Conservation (phyloP, 2,888 invertebrate species). For the Merodon equestris region DNA sequence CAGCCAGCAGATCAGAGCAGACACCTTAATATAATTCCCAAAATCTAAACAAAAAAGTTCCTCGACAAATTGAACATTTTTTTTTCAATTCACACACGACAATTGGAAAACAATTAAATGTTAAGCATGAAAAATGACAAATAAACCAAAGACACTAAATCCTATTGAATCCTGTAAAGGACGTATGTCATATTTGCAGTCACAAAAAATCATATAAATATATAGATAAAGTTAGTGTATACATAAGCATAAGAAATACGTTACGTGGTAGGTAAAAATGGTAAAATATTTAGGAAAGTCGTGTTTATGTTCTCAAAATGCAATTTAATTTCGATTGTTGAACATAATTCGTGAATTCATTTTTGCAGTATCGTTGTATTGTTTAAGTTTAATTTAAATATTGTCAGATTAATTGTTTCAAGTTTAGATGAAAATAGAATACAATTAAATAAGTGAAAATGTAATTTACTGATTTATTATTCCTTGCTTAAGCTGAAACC, state of each 20-base stretch:
- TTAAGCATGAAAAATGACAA: constrained; percentile 41
- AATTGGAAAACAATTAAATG: constrained; percentile 35
- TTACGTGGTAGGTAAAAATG: constrained; percentile 7
- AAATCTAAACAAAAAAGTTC: constrained; percentile 35
- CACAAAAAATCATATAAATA: constrained; percentile 43
- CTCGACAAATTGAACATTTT: constrained; percentile 32
- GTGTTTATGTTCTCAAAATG: constrained; percentile 2
- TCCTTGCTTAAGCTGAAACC: too few species aligned
- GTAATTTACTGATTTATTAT: constrained; percentile 24
- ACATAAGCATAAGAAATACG: constrained; percentile 24
- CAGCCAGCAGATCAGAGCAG: background rate
- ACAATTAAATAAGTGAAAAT: background rate
- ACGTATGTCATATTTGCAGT: constrained; percentile 43
- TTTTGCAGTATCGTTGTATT: constrained; percentile 27
- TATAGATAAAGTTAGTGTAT: constrained; percentile 14
- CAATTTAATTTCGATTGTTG: constrained; percentile 20
- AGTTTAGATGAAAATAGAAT: background rate
- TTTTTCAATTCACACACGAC: constrained; percentile 12
- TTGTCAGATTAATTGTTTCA: constrained; percentile 1
- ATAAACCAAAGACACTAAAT: constrained; percentile 37
- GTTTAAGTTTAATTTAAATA: constrained; percentile 21
- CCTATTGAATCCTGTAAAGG: constrained; percentile 27
- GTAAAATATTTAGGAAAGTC: constrained; percentile 19
- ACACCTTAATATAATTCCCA: background rate
- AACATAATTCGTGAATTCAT: constrained; percentile 4